These are phyloP conservation scores for Sinocyclocheilus anshuiensis DNA, from an alignment of 2,113 vertebrate species.

Conservation along the genomic window DNA sequence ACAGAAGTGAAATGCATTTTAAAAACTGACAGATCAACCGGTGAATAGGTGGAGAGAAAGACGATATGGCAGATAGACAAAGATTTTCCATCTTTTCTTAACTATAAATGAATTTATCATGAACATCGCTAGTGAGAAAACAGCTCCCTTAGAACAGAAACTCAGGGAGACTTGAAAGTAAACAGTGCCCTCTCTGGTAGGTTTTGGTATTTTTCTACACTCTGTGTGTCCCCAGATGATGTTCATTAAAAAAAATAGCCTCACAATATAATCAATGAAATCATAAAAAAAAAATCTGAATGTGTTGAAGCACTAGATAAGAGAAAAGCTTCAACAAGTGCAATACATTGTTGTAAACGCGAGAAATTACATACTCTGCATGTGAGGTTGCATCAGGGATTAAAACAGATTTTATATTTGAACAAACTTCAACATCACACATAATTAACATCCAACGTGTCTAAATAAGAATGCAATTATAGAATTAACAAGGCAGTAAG, in stretches of 20 bases:
- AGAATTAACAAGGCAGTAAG: slow-evolving; percentile 7
- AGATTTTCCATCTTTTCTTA: slow-evolving; percentile 16
- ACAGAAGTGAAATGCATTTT: slow-evolving; percentile 20
- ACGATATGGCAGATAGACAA: neutral
- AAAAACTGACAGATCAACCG: slow-evolving; percentile 4
- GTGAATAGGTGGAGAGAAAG: slow-evolving; percentile 12
- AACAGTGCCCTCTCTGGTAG: slow-evolving; percentile 52
- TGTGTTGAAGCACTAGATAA: neutral
- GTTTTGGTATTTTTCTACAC: neutral
- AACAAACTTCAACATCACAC: neutral
- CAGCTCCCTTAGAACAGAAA: neutral
- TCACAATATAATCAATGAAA: neutral
- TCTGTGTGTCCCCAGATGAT: neutral
- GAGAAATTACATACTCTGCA: neutral
- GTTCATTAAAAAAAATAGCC: neutral
- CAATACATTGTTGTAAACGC: neutral
- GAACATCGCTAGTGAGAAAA: neutral
- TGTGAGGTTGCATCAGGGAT: slow-evolving; percentile 15
- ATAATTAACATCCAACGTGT: neutral
- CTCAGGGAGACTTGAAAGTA: slow-evolving; percentile 40
- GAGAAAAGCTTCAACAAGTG: neutral
- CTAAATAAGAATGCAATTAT: neutral
- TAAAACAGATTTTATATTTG: neutral
- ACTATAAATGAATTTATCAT: slow-evolving; percentile 1
- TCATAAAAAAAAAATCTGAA: neutral